Base-by-base conservation (phyloP, 2,888 invertebrate species). In the Yponomeuta sedellus region DNA sequence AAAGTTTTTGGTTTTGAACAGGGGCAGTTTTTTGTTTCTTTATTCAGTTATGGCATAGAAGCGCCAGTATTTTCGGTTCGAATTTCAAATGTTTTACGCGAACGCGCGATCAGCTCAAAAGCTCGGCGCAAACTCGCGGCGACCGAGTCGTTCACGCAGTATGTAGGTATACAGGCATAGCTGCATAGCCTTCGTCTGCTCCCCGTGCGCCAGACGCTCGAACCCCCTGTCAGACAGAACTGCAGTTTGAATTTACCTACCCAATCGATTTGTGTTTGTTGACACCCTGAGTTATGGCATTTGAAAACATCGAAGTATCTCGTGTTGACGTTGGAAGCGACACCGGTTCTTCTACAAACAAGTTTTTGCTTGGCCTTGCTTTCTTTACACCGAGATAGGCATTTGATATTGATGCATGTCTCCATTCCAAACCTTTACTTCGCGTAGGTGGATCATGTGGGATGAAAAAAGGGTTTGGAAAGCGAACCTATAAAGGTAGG, bases 41-140 rank as follows among this genome's bases (percentile, higher is more conserved):
- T 44, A 20, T 63, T 63, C 2, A 39, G 1, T 20, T 3, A 28
- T 12, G n/a, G 34, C n/a, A 6, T 22, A 61, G 28, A 59, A 58
- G 34, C 6, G 40, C 34, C 39, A 20, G n/a, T 65, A 65, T 20
- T 65, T 65, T 19, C 10, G 40, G 20, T 65, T 40, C 58, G 59
- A 61, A 61, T 64, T 64, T 25, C 22, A n/a, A 44, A 56, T 25
- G 25, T 56, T 44, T 64, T 22, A 19, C 78, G 79, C 80, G 75
- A 85, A 81, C 90, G 90, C 87, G 87, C 88, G 88, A 80, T 83
- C 90, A 80, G 81, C 81, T 77, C 87, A 77, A 82, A 82, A 81
- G 90, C 88, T 82, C 81, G 83, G 74, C 81, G 82, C 78, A 82
- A 85, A 91, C 90, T 91, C 90, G 84, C 82, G 77, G 81, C 22